Conservation (phyloP, 1,140 invertebrate genomes). For the Procambarus clarkii region DNA sequence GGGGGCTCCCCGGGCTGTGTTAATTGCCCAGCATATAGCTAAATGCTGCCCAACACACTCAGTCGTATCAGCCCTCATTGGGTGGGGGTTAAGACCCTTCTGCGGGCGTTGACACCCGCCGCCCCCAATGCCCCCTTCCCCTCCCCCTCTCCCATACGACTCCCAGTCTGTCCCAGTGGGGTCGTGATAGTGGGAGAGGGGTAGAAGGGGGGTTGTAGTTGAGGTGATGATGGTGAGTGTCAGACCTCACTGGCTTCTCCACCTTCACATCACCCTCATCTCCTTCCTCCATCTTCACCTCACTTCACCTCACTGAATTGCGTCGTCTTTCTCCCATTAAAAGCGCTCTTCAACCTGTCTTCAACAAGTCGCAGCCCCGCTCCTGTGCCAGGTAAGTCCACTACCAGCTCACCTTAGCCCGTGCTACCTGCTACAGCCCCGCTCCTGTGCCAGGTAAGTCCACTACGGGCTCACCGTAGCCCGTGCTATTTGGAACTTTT, state of each 20-base stretch:
- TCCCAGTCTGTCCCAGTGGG: background rate
- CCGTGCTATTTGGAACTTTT: too few relatives aligned
- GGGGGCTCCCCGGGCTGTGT: conserved; percentile 3
- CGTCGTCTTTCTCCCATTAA: too few relatives aligned
- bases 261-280: background rate
- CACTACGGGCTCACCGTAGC: too few relatives aligned
- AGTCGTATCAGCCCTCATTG: background rate
- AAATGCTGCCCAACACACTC: background rate
- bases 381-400: too few relatives aligned
- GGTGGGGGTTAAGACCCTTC: background rate
- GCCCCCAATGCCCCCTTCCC: background rate
- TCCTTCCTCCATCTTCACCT: background rate
- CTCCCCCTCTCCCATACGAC: background rate
- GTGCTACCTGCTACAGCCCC: too few relatives aligned
- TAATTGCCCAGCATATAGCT: conserved; percentile 4
- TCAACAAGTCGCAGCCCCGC: too few relatives aligned
- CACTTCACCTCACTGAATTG: too few relatives aligned
- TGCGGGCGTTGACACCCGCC: background rate
- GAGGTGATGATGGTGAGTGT: background rate
- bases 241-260: background rate
- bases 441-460: too few relatives aligned
- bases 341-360: too few relatives aligned
- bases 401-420: too few relatives aligned
- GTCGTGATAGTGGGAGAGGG: background rate
- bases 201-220: background rate